phyloP scores from a whole-genome alignment of 2,113 vertebrate species.

The Pomatostomus ruficeps region DNA sequence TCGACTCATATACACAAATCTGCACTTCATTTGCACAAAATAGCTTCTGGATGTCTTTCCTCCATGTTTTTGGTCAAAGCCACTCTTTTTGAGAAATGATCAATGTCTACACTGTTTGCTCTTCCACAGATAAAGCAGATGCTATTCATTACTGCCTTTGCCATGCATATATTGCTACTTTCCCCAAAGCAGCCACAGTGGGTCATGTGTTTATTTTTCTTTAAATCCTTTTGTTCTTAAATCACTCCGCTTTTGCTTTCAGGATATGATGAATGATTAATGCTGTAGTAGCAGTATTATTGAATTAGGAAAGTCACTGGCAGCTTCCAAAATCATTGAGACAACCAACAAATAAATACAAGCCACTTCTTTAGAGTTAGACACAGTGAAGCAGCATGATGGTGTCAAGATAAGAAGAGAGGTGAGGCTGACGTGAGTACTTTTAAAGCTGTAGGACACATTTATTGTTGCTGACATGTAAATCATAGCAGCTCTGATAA shows the following conservation, averaged over 20 bases:
- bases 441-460: not conserved
- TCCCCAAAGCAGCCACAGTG: conserved; percentile 51
- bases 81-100: conserved; percentile 77
- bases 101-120: conserved; percentile 73
- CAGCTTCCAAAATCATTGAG: conserved; percentile 39
- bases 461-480: not conserved
- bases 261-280: conserved; percentile 58
- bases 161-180: conserved; percentile 62
- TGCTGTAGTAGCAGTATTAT: conserved; percentile 22
- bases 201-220: conserved; percentile 60
- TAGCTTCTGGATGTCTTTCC: conserved; percentile 73
- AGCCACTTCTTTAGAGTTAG: not conserved
- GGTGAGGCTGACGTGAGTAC: not conserved
- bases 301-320: conserved; percentile 42
- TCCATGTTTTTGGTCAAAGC: conserved; percentile 69
- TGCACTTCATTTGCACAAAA: conserved; percentile 84
- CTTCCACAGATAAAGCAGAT: conserved; percentile 80
- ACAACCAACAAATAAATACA: conserved; percentile 49
- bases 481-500: not conserved
- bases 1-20: conserved; percentile 75
- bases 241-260: conserved; percentile 46
- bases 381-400: not conserved
- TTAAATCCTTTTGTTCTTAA: conserved; percentile 63
- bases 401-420: not conserved
- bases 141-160: conserved; percentile 81